A percentile compares a stretch with the other conserved stretches of the same genome.
Evolutionary conservation across 2,797 vertebrate species (phyloP).

Genomic region (Danio jaintianensis): DNA sequence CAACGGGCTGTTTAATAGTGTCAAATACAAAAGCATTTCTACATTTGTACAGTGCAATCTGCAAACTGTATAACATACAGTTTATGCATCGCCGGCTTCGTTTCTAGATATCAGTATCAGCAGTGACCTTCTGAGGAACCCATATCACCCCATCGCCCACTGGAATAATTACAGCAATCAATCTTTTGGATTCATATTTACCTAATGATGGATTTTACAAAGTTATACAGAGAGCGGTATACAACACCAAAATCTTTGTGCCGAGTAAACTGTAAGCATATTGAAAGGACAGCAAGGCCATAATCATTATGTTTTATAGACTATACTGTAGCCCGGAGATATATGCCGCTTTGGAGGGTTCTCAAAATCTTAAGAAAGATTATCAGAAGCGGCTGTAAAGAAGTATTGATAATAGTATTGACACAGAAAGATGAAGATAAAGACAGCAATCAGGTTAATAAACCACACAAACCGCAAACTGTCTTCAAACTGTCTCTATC

Average conservation of each 20-base stretch:
- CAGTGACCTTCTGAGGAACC: conserved; percentile 10
- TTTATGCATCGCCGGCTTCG: neutral
- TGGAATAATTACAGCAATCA: neutral
- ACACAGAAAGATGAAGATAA: conserved; percentile 16
- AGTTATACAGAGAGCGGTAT: neutral
- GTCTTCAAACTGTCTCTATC: neutral
- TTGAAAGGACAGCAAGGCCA: conserved; percentile 8
- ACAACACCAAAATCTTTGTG: neutral
- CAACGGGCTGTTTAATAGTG: neutral
- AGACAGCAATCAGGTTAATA: conserved; percentile 10
- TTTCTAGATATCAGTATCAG: conserved; percentile 14
- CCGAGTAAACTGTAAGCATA: neutral
- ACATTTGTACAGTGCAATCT: neutral
- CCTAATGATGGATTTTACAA: neutral
- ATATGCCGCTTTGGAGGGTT: neutral
- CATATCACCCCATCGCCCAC: neutral
- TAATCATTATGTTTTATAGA: conserved; percentile 37
- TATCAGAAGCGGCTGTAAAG: conserved; percentile 39
- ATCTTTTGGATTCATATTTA: neutral
- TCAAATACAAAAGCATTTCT: neutral
- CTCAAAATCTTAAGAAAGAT: conserved; percentile 5
- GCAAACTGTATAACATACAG: neutral
- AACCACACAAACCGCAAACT: neutral
- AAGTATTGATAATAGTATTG: conserved; percentile 31
- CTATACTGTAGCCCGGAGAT: neutral